These are phyloP conservation scores for Bambusicola thoracicus DNA, from an alignment of 2,113 vertebrate genomes.

Conservation along the genomic window DNA sequence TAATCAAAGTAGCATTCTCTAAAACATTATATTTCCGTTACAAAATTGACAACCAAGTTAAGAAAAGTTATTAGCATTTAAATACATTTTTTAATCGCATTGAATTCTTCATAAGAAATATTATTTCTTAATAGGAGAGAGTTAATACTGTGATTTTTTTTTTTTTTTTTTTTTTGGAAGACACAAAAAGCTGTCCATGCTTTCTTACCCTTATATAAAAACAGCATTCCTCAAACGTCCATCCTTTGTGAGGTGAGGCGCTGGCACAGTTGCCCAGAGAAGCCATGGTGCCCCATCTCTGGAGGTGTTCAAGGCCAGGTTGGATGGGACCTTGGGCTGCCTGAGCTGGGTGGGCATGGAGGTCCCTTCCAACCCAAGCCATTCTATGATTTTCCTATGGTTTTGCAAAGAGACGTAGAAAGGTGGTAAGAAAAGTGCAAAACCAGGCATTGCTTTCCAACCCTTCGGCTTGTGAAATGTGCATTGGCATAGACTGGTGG, in stretches of 20 bases:
- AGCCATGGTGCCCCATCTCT: too few relatives aligned
- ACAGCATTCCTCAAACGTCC: neutral
- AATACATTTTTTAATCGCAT: neutral
- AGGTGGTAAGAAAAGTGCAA: neutral
- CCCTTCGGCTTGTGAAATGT: too few relatives aligned
- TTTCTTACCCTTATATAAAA: neutral
- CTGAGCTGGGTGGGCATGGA: too few relatives aligned
- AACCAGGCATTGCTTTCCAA: too few relatives aligned
- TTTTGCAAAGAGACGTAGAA: neutral
- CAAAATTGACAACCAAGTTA: neutral
- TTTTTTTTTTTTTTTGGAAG: neutral
- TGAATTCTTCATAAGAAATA: neutral
- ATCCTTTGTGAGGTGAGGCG: neutral
- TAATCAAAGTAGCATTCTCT: constrained; percentile 18
- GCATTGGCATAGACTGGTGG: too few relatives aligned
- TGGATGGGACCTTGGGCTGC: too few relatives aligned
- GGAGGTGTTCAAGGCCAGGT: too few relatives aligned
- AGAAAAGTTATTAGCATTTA: constrained; percentile 19
- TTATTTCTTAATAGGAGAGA: neutral
- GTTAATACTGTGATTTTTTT: neutral
- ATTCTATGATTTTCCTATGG: neutral
- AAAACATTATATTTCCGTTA: constrained; percentile 23
- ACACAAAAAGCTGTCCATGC: neutral
- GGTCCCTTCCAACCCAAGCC: too few relatives aligned
- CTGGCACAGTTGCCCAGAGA: too few relatives aligned